Evolutionary conservation across 2,113 vertebrate species (phyloP).

Genomic region (Phalacrocorax brasilianus): DNA sequence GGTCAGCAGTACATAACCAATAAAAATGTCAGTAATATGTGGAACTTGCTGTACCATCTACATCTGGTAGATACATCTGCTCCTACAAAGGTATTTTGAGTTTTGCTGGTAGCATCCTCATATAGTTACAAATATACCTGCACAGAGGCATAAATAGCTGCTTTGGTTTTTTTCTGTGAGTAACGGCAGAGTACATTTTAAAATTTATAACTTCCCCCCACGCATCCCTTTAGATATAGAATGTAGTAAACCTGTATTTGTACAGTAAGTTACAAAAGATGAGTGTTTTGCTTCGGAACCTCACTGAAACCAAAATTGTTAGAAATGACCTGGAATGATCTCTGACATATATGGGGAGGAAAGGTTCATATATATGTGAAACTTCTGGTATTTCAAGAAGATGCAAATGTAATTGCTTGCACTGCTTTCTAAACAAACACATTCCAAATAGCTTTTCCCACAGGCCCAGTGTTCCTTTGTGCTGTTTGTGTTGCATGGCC

Average conservation of each 20-base stretch:
- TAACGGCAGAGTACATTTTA: not conserved
- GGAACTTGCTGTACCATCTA: not conserved
- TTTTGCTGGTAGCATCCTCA: not conserved
- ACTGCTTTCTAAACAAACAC: slow-evolving; percentile 15
- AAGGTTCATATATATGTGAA: slow-evolving; percentile 7
- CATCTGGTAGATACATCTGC: not conserved
- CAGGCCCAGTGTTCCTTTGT: slow-evolving; percentile 25
- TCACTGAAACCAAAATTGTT: not conserved
- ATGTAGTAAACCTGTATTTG: not conserved
- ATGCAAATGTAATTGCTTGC: slow-evolving; percentile 24
- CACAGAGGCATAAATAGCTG: not conserved
- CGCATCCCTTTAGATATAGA: not conserved
- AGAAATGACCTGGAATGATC: not conserved
- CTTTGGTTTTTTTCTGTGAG: not conserved
- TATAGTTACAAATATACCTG: not conserved
- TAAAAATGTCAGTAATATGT: not conserved
- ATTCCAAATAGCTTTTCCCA: slow-evolving; percentile 27
- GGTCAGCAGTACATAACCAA: not conserved
- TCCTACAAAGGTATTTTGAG: not conserved
- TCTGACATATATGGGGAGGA: not conserved
- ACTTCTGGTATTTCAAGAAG: slow-evolving; percentile 33
- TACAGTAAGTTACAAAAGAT: not conserved
- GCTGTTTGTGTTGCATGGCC: not conserved
- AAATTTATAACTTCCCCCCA: not conserved
- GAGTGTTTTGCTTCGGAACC: not conserved